These are phyloP conservation scores for Magallana angulata DNA, from an alignment of 1,140 invertebrate species.

Conservation along the genomic window DNA sequence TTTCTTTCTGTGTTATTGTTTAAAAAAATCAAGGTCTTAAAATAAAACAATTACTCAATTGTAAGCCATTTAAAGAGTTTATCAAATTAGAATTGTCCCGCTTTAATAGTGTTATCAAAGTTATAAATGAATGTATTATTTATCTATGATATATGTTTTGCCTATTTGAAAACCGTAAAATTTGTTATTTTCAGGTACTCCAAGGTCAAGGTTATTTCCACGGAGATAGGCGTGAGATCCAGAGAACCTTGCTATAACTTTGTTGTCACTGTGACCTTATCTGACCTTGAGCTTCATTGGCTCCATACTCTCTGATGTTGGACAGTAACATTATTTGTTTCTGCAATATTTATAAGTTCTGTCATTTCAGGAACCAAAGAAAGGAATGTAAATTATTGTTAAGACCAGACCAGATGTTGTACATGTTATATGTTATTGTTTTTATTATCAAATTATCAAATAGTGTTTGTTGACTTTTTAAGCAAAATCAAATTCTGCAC, in stretches of 20 bases:
- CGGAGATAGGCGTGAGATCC: neutral
- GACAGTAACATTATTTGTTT: no score
- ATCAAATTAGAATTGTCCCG: no score
- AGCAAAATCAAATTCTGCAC: neutral
- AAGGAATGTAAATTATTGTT: neutral
- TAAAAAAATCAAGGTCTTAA: neutral
- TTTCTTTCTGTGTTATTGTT: slow-evolving; percentile 35
- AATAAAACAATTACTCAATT: no score
- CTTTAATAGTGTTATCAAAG: neutral
- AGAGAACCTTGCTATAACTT: neutral
- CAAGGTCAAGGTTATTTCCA: slow-evolving; percentile 29
- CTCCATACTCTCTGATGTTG: no score
- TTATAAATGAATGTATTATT: no score
- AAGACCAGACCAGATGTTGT: neutral
- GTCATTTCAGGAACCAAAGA: neutral
- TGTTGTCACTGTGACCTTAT: no score
- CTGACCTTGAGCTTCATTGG: no score
- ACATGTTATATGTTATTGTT: neutral
- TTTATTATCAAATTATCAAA: neutral
- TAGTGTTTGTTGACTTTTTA: neutral
- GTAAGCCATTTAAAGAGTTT: neutral
- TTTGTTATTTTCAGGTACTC: neutral
- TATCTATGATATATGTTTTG: no score
- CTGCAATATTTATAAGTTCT: no score
- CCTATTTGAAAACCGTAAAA: neutral